Evolutionary conservation across 2,113 vertebrate genomes (phyloP).

Genomic region (Ivindomyrus marchei): DNA sequence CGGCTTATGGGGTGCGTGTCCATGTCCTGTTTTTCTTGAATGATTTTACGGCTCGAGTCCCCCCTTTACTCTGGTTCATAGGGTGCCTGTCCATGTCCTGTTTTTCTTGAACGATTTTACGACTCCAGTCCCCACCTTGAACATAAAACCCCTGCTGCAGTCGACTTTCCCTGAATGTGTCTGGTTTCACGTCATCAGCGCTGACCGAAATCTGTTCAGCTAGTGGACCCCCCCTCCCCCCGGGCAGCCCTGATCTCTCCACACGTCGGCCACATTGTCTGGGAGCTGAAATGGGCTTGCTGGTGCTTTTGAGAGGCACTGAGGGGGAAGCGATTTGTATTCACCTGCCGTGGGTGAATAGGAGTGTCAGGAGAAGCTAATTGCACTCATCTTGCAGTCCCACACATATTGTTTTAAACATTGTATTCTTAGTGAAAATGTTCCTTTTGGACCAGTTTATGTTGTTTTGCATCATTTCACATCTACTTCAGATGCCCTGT

Average conservation of each 20-base stretch:
- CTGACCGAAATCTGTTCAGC: background rate
- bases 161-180: background rate
- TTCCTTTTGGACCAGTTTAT: background rate
- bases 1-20: too few species aligned
- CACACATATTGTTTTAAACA: background rate
- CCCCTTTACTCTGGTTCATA: background rate
- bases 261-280: slow-evolving; percentile 53
- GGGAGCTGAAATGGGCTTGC: slow-evolving; percentile 52
- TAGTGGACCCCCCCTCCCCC: background rate
- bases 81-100: too few species aligned
- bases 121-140: background rate
- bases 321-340: slow-evolving; percentile 64
- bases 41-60: slow-evolving; percentile 24
- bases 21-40: background rate
- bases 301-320: slow-evolving; percentile 53
- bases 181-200: background rate
- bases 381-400: background rate
- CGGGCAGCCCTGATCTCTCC: slow-evolving; percentile 55
- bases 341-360: slow-evolving; percentile 63
- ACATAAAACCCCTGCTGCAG: background rate
- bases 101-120: slow-evolving; percentile 19
- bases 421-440: background rate
- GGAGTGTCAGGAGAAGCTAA: slow-evolving; percentile 35
- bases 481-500: background rate
- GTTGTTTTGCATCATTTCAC: background rate